These are phyloP conservation scores for Rhagoletis zephyria DNA, from an alignment of 1,140 invertebrate species.

Conservation along the genomic window DNA sequence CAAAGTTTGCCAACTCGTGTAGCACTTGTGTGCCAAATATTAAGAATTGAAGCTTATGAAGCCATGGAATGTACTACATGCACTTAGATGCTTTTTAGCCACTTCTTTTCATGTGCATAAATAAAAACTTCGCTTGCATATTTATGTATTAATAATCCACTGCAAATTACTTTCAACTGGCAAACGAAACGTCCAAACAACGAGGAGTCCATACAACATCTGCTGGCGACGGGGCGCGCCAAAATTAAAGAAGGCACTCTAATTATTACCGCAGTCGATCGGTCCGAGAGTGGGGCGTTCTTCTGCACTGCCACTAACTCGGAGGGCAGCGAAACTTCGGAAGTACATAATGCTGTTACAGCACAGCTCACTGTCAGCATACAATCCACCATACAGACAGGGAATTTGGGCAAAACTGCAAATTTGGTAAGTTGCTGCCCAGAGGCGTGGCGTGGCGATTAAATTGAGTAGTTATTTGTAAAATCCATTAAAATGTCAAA, in stretches of 20 bases:
- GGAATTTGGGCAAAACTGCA: conserved; percentile 76
- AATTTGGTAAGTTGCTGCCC: conserved; percentile 74
- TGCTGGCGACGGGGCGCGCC: conserved; percentile 72
- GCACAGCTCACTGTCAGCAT: conserved; percentile 75
- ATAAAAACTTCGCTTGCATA: neutral
- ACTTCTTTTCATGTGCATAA: neutral
- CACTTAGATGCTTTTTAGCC: neutral
- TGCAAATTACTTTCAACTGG: conserved; percentile 71
- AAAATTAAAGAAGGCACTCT: conserved; percentile 75
- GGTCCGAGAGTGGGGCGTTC: conserved; percentile 75
- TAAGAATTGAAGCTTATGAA: neutral
- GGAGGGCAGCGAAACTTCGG: conserved; percentile 76
- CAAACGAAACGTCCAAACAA: conserved; percentile 74
- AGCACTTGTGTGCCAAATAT: neutral
- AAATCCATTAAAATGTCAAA: neutral
- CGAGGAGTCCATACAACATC: conserved; percentile 75
- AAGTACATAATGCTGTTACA: conserved; percentile 75
- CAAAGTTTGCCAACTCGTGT: no score
- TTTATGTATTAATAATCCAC: neutral
- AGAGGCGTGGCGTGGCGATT: neutral
- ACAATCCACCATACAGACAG: conserved; percentile 75
- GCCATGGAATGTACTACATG: no score
- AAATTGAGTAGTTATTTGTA: no score
- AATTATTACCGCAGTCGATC: conserved; percentile 75
- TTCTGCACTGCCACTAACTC: conserved; percentile 76